These are phyloP conservation scores for Zalophus californianus DNA, from an alignment of 2,797 vertebrate genomes.

Conservation along the genomic window DNA sequence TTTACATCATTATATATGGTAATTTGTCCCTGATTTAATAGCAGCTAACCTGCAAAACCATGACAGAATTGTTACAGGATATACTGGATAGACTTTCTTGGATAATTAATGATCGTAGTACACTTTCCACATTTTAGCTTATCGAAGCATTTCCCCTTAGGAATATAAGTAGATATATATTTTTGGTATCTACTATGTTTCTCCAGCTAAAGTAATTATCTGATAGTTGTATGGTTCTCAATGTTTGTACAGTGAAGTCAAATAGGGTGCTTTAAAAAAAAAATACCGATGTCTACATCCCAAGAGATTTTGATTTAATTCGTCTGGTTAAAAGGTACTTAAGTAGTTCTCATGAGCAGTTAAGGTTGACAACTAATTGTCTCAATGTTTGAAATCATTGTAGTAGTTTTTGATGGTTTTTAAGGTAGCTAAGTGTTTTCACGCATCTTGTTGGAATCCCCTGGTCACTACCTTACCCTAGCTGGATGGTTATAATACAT, in stretches of 20 bases:
- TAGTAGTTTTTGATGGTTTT: background rate
- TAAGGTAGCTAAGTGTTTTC: background rate
- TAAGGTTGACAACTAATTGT: background rate
- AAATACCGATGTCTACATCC: background rate
- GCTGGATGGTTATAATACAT: background rate
- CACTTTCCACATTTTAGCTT: background rate
- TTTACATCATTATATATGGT: background rate
- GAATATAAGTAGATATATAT: background rate
- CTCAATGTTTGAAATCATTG: slow-evolving; percentile 12
- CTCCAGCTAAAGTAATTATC: background rate
- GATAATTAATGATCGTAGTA: background rate
- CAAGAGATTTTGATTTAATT: background rate
- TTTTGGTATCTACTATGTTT: background rate
- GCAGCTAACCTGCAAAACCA: background rate
- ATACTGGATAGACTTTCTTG: background rate
- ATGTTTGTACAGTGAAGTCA: background rate
- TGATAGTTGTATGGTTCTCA: background rate
- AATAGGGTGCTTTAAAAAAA: background rate
- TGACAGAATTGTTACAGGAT: background rate
- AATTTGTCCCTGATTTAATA: background rate
- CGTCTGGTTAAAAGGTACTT: background rate
- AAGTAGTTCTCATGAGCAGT: background rate
- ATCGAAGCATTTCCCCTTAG: background rate
- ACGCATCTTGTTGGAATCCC: background rate
- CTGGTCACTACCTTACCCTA: background rate